Evolutionary conservation across 2,888 invertebrate genomes (phyloP), one percentile per base, ranked within the genome.

Genomic region (Dicroscelio sp.): DNA sequence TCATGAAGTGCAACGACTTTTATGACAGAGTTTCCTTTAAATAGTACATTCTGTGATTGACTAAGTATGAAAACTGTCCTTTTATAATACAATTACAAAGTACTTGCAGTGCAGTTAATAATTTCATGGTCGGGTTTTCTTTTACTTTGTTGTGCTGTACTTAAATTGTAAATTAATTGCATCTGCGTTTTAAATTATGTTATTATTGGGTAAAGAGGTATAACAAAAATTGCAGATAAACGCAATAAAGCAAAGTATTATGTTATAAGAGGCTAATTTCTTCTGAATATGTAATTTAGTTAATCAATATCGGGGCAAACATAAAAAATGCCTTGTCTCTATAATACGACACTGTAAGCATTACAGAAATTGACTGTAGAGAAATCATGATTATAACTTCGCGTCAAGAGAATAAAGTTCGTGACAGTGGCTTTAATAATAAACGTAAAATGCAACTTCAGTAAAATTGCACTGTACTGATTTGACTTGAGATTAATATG

Each of bases 371-470:
- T 80, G 65, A 65, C 75, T 87, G 38, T 60, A 86, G 52, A 80
- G 80, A 73, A 86, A 80, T 60, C 31, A 31, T 73, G 67, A 58
- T 86, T 86, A 63, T 35, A 84, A 86, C 48, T 25, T 73, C 31
- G n/a, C 58, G 25, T 27, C 17, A 52, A 63, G 33, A 48, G 71
- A 79, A 63, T 80, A 86, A 86, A 71, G 79, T 80, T 86, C 65
- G 71, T 80, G 65, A 86, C 65, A 86, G 63, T 86, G 35, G 31
- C 75, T 80, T 80, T 73, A 87, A 87, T 87, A 75, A 87, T 87
- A 58, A 87, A 87, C 20, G 27, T 30, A 31, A 63, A 71, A 73
- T 63, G 31, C 27, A 52, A 86, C 73, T 76, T 48, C 71, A 60
- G 63, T 65, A 52, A 67, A 85, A 63, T 67, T 78, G 48, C 58